Base-by-base conservation (phyloP, 2,888 invertebrate genomes). In the Dynastes tityus region DNA sequence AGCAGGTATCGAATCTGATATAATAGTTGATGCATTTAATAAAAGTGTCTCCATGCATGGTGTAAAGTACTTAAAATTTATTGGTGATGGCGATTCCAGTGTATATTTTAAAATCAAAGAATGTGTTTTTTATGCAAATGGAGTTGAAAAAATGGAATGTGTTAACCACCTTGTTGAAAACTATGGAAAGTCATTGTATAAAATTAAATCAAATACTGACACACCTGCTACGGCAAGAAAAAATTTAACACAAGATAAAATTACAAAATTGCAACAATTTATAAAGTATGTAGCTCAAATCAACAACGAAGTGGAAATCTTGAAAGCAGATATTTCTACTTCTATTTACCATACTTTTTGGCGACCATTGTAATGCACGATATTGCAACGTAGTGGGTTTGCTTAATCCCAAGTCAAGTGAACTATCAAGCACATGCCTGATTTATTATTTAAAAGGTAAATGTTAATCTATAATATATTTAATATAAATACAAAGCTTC, bases 1-100 rank as follows among this genome's bases (percentile, higher is more conserved):
- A 0, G 82, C 84, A n/a, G 76, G 81, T 3, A 87, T 87, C 86
- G 87, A 87, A 82, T 81, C 84, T 1, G 84, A 84, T 63, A 86
- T 87, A 11, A 82, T 87, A 16, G 78, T 82, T 22, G 84, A 86
- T 80, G 87, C 85, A 6, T 87, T 87, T 78, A 80, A 81, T 68
- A 51, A 68, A 29, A 85, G 85, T 76, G 76, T 84, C 11, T 77
- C 78, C 22, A 83, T 83, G 82, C 84, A 87, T 80, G 81, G 81
- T 63, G 5, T 87, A 6, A 83, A 84, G 49, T 87, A 85, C 78
- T 81, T 71, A 1, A 79, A 81, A 76, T 80, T 87, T 53, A 82
- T 87, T 11, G 86, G 85, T n/a, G 87, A 86, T 82, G 87, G 87
- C 9, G 87, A 88, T 78, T 84, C 85, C 11, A 86, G 84, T 11